These are phyloP conservation scores for Rhagonycha fulva DNA, from an alignment of 2,888 invertebrate genomes.

Conservation along the genomic window DNA sequence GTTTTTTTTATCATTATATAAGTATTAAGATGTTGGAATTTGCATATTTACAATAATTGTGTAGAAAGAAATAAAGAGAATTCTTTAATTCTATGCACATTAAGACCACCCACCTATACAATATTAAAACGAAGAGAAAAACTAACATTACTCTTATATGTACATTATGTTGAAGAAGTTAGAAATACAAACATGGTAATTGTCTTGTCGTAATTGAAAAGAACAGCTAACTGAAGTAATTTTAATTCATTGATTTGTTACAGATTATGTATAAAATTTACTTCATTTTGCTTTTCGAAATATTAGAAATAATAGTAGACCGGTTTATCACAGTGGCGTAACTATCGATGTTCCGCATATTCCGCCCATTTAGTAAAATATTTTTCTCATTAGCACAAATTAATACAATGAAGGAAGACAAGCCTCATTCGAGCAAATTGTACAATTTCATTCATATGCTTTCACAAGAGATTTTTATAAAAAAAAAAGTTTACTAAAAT, in stretches of 20 bases:
- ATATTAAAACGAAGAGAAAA: background rate
- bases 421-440: no score
- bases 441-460: no score
- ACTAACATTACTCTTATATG: background rate
- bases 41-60: background rate
- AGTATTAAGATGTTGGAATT: background rate
- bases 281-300: background rate
- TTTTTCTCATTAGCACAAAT: no score
- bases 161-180: background rate
- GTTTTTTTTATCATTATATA: background rate
- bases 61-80: background rate
- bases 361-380: no score
- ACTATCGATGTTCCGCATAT: no score
- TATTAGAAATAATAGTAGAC: background rate
- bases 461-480: no score
- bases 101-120: background rate
- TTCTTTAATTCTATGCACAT: background rate
- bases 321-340: no score
- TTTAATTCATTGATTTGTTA: background rate
- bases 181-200: background rate
- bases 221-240: background rate
- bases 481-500: no score
- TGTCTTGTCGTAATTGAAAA: constrained; percentile 1
- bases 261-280: background rate
- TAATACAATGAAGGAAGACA: no score